Evolutionary conservation across 2,888 invertebrate genomes (phyloP).

Genomic region (Drosophila mayaguana): DNA sequence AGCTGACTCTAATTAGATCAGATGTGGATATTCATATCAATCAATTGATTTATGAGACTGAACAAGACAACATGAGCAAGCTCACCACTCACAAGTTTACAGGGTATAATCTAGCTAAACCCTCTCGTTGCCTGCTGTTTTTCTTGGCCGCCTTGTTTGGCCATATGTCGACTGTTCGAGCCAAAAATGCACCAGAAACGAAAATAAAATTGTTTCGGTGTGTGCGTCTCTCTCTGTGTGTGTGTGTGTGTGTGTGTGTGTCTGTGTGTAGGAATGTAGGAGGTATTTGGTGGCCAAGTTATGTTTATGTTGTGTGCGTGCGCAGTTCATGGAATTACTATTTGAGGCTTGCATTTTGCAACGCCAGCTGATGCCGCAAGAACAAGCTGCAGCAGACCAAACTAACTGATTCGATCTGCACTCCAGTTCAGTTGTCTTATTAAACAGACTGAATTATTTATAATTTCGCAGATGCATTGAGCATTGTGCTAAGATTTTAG

Average conservation of each 20-base stretch:
- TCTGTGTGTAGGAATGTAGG: constrained; percentile 14
- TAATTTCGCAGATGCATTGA: background rate
- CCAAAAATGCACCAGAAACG: constrained; percentile 45
- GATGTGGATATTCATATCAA: too few relatives aligned
- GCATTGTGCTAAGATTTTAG: background rate
- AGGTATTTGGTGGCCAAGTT: constrained; percentile 40
- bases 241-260: constrained; percentile 1
- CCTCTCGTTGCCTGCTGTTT: constrained; percentile 28
- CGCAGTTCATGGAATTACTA: constrained; percentile 69
- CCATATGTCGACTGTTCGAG: constrained; percentile 48
- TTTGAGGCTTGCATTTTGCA: constrained; percentile 56
- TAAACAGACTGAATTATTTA: constrained; percentile 11
- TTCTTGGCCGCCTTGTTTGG: constrained; percentile 54
- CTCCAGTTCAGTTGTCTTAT: constrained; percentile 24
- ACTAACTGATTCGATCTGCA: constrained; percentile 19
- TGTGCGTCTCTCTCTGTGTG: background rate
- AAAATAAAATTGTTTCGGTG: constrained; percentile 36
- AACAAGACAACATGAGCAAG: too few relatives aligned
- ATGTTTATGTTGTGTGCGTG: constrained; percentile 66
- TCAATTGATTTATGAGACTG: too few relatives aligned
- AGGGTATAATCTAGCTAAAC: constrained; percentile 2
- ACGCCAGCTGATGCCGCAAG: constrained; percentile 51
- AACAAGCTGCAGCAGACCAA: constrained; percentile 11
- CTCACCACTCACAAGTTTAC: background rate
- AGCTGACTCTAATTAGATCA: too few relatives aligned